Conservation (phyloP, 2,797 vertebrate species). For the Monodelphis domestica region DNA sequence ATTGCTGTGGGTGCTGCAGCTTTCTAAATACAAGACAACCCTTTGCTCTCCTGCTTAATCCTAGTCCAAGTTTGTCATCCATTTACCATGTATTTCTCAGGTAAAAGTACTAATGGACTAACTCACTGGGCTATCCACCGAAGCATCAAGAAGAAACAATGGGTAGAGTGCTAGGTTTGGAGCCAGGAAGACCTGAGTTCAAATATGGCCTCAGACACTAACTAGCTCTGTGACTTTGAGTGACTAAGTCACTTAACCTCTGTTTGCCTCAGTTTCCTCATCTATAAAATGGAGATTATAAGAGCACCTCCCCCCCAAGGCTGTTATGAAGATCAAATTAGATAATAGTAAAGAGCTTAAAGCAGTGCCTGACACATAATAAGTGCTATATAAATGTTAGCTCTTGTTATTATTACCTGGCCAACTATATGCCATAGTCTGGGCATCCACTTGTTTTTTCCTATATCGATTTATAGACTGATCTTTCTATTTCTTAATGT, state of each 20-base stretch:
- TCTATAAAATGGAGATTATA: background rate
- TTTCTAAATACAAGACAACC: background rate
- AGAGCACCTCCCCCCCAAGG: background rate
- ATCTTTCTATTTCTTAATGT: background rate
- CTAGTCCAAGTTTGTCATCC: background rate
- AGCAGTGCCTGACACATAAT: background rate
- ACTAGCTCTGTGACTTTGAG: background rate
- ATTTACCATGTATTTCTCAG: background rate
- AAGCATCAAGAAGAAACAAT: background rate
- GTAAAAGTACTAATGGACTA: background rate
- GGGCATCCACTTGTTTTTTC: background rate
- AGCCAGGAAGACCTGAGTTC: background rate
- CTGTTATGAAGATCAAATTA: background rate
- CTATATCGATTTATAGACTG: background rate
- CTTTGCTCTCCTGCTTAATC: background rate
- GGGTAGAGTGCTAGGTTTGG: background rate
- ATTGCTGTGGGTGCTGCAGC: background rate
- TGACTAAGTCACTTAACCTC: background rate
- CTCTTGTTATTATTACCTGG: background rate
- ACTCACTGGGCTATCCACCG: background rate
- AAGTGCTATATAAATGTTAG: background rate
- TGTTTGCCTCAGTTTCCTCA: background rate
- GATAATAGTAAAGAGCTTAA: background rate
- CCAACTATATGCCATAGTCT: background rate
- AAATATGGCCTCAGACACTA: background rate